These are phyloP conservation scores for Isurus oxyrinchus DNA, from an alignment of 2,113 vertebrate species.

Conservation along the genomic window DNA sequence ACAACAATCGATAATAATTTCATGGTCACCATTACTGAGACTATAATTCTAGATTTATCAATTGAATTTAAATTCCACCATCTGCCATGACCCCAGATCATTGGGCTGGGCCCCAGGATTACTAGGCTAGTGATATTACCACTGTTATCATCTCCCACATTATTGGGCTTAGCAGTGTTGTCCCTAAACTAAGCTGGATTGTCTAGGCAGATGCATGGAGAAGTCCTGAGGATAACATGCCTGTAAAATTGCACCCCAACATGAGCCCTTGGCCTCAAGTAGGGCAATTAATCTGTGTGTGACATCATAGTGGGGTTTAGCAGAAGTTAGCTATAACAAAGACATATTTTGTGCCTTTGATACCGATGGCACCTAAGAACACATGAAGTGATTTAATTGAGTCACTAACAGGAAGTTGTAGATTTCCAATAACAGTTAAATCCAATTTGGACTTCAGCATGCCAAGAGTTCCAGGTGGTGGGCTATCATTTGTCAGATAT, in stretches of 20 bases:
- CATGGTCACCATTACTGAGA: no score
- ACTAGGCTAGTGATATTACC: no score
- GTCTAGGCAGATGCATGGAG: no score
- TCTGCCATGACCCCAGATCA: no score
- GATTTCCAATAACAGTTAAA: neutral
- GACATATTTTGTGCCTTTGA: neutral
- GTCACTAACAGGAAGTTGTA: neutral
- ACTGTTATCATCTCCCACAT: no score
- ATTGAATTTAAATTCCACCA: no score
- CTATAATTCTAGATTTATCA: no score
- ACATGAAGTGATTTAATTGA: neutral
- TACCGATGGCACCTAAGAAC: neutral
- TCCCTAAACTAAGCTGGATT: no score
- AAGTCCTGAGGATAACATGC: no score
- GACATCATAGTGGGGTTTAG: neutral
- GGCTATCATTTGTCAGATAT: neutral
- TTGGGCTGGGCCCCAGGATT: no score
- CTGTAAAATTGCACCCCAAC: neutral
- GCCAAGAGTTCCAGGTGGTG: neutral
- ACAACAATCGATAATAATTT: no score
- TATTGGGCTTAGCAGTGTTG: no score
- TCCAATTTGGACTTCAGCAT: neutral
- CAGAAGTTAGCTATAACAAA: neutral
- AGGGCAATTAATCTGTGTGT: neutral
- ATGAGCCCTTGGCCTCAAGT: neutral